These are phyloP conservation scores for Drosophila navojoa DNA, from an alignment of 1,140 invertebrate species.

Conservation along the genomic window DNA sequence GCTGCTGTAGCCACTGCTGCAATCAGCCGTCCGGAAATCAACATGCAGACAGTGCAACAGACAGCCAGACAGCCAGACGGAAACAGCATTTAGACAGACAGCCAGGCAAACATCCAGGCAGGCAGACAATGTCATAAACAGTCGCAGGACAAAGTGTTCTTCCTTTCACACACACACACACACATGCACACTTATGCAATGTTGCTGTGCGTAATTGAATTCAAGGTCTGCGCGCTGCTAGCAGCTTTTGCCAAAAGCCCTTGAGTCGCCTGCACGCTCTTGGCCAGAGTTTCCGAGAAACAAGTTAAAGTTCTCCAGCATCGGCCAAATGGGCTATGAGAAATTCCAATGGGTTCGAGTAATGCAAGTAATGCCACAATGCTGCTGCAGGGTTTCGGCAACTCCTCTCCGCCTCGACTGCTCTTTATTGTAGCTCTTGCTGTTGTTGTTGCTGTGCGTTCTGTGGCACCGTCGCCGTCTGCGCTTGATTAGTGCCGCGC, in stretches of 20 bases:
- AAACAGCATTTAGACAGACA: slow-evolving; percentile 31
- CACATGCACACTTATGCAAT: slow-evolving; percentile 51
- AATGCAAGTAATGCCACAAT: slow-evolving; percentile 62
- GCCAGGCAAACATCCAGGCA: slow-evolving; percentile 44
- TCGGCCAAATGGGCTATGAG: slow-evolving; percentile 46
- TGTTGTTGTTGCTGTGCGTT: not conserved
- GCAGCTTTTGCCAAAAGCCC: slow-evolving; percentile 64
- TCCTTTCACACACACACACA: slow-evolving; percentile 24
- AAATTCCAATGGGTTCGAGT: slow-evolving; percentile 68
- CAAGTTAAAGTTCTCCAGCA: slow-evolving; percentile 59
- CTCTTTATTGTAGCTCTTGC: not conserved
- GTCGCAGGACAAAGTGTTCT: slow-evolving; percentile 61
- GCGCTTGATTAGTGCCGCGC: slow-evolving; percentile 73
- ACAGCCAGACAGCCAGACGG: slow-evolving; percentile 27
- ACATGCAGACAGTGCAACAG: slow-evolving; percentile 51
- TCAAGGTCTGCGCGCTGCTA: slow-evolving; percentile 48
- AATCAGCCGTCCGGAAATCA: slow-evolving; percentile 80
- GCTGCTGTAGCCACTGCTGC: slow-evolving; percentile 45
- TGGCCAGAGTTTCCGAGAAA: slow-evolving; percentile 65
- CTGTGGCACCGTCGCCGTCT: slow-evolving; percentile 18
- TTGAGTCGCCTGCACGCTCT: slow-evolving; percentile 48
- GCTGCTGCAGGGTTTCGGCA: not conserved
- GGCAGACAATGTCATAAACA: slow-evolving; percentile 57
- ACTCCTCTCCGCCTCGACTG: slow-evolving; percentile 24
- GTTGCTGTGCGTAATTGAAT: slow-evolving; percentile 43